These are phyloP conservation scores for Phaethornis superciliosus DNA, from an alignment of 2,113 vertebrate species.

Conservation along the genomic window DNA sequence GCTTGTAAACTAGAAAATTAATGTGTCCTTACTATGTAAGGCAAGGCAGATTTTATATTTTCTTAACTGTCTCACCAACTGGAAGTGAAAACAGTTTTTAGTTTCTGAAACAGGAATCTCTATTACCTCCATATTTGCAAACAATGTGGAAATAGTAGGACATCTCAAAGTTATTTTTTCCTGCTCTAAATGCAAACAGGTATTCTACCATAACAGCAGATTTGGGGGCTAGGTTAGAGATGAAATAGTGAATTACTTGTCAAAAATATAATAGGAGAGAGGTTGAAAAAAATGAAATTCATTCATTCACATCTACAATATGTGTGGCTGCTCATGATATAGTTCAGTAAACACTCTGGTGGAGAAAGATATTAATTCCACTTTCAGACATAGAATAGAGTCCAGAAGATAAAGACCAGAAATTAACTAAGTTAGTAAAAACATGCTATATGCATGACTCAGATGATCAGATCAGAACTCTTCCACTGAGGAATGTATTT, in stretches of 20 bases:
- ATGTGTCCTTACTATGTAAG: neutral
- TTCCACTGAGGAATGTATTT: neutral
- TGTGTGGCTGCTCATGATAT: neutral
- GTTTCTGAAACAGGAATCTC: neutral
- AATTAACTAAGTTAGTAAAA: neutral
- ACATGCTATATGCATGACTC: neutral
- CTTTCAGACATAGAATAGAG: neutral
- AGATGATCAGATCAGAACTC: neutral
- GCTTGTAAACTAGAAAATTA: neutral
- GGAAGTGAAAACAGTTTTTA: neutral
- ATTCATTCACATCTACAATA: neutral
- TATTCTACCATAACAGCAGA: neutral
- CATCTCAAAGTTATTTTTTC: neutral
- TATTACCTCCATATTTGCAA: neutral
- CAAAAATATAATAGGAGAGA: neutral
- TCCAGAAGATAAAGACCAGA: neutral
- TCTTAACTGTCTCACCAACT: neutral
- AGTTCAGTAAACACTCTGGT: neutral
- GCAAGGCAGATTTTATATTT: neutral
- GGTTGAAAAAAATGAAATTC: neutral
- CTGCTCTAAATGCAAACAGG: neutral
- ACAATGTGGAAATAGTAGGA: neutral
- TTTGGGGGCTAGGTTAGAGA: neutral
- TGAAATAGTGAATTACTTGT: constrained; percentile 11
- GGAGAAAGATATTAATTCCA: neutral